Conservation (phyloP, 1,140 invertebrate genomes). For the Drosophila persimilis region DNA sequence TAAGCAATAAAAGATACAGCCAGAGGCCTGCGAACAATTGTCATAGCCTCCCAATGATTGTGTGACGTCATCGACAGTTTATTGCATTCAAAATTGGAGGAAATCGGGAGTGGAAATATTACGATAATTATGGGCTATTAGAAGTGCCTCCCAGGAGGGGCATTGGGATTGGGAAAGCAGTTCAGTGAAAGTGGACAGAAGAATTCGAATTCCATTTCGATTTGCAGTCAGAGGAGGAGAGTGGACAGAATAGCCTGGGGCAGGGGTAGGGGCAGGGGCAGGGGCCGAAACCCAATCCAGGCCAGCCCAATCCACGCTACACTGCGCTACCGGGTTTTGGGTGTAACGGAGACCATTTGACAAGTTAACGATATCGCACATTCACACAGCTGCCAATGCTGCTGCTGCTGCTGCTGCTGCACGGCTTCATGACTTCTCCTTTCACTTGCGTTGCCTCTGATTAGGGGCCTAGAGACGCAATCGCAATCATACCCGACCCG, state of each 20-base stretch:
- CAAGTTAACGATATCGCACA: constrained; percentile 73
- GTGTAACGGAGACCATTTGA: constrained; percentile 65
- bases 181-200: constrained; percentile 45
- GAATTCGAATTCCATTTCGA: neutral
- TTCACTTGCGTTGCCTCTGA: constrained; percentile 64
- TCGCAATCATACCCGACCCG: constrained; percentile 20
- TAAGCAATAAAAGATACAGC: constrained; percentile 27
- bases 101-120: constrained; percentile 22
- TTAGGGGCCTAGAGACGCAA: constrained; percentile 53
- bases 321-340: constrained; percentile 76
- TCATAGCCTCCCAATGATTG: neutral
- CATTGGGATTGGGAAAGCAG: constrained; percentile 35
- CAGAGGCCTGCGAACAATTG: constrained; percentile 17
- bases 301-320: constrained; percentile 40
- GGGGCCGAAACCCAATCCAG: constrained; percentile 36
- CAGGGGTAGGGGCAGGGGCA: constrained; percentile 26
- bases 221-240: too few species aligned
- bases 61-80: neutral
- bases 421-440: constrained; percentile 76
- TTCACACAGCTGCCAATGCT: constrained; percentile 1
- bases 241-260: constrained; percentile 11
- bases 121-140: constrained; percentile 16
- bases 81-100: constrained; percentile 28
- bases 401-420: constrained; percentile 25
- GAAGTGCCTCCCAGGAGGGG: too few species aligned